Percentiles rank a stretch among this genome's conserved stretches.
Evolutionary conservation across 2,113 vertebrate genomes (phyloP).

Genomic region (Pluvianellus socialis): DNA sequence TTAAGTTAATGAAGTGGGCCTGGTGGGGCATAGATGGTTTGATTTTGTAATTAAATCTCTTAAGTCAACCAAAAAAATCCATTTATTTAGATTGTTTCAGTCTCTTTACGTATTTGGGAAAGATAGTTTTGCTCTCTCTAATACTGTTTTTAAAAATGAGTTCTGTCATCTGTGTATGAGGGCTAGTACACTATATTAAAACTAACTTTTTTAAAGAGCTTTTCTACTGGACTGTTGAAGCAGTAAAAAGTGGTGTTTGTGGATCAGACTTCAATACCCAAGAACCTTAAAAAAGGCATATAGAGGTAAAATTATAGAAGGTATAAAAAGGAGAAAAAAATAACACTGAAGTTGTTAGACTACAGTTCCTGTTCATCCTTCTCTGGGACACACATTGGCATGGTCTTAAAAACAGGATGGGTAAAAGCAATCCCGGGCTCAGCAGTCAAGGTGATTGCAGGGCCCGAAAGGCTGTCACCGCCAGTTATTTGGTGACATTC

Average conservation of each 20-base stretch:
- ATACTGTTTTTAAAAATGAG: accelerated
- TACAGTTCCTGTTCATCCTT: neutral
- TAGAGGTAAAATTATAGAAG: neutral
- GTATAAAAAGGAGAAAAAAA: neutral
- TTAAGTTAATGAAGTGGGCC: neutral
- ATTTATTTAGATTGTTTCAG: neutral
- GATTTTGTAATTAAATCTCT: neutral
- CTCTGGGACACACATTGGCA: neutral
- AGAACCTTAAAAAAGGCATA: neutral
- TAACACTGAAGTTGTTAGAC: no score
- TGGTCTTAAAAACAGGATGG: neutral
- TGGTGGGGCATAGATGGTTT: neutral
- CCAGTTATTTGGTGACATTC: neutral
- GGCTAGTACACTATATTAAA: neutral
- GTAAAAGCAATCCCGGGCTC: neutral
- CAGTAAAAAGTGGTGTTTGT: neutral
- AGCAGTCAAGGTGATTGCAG: neutral
- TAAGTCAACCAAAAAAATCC: neutral
- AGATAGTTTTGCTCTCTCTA: neutral
- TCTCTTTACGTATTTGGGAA: neutral
- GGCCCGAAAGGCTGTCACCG: neutral
- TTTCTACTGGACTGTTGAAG: neutral
- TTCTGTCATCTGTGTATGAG: neutral
- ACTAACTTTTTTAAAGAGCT: neutral
- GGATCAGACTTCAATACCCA: neutral